phyloP scores from a whole-genome alignment of 2,797 vertebrate species.

The Catamblyrhynchus diadema region DNA sequence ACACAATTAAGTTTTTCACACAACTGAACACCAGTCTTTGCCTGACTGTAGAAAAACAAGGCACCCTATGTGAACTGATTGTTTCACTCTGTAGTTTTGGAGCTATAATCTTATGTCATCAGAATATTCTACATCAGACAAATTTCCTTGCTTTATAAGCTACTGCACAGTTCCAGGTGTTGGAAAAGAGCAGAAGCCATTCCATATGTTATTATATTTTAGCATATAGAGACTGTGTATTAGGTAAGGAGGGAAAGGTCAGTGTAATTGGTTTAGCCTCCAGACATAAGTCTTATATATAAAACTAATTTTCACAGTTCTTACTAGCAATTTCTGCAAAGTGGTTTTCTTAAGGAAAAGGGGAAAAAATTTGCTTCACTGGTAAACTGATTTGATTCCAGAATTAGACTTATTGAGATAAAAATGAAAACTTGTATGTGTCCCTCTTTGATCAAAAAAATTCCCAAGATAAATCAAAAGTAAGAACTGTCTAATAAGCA shows the following conservation, averaged over 20 bases:
- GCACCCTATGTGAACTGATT: neutral
- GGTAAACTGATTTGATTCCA: neutral
- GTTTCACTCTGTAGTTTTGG: neutral
- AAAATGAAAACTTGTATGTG: neutral
- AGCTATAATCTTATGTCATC: neutral
- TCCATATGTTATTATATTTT: neutral
- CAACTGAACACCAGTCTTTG: neutral
- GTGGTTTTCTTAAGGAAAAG: neutral
- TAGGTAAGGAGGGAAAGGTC: neutral
- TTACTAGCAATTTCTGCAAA: neutral
- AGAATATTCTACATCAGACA: neutral
- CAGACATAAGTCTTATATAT: neutral
- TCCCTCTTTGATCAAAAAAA: slow-evolving; percentile 41
- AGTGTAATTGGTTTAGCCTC: neutral
- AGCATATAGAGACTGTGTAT: neutral
- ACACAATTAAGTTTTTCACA: neutral
- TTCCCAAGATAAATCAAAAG: slow-evolving; percentile 46
- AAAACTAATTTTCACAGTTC: neutral
- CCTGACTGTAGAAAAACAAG: neutral
- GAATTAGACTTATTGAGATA: slow-evolving; percentile 2
- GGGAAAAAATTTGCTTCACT: neutral
- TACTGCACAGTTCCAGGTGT: neutral
- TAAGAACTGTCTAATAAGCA: slow-evolving; percentile 30
- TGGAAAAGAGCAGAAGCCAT: neutral
- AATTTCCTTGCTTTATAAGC: neutral